Percentiles rank a stretch among this genome's conserved stretches.
Evolutionary conservation across 2,888 invertebrate species (phyloP).

Genomic region (Pseudeuparius sepicola): DNA sequence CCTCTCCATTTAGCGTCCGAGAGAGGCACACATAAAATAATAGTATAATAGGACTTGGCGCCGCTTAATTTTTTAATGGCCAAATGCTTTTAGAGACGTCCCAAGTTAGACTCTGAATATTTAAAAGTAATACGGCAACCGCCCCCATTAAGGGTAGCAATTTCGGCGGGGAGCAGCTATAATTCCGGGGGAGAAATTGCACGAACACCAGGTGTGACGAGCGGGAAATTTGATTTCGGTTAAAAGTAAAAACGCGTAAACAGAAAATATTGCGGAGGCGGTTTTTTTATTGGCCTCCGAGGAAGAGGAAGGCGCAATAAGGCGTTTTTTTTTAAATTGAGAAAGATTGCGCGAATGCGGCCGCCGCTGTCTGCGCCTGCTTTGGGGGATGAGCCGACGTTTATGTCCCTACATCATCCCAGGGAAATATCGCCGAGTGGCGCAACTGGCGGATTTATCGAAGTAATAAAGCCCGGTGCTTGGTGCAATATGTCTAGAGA

Average conservation of each 20-base stretch:
- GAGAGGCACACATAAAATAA: constrained; percentile 42
- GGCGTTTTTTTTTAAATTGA: constrained; percentile 34
- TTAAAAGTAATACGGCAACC: constrained; percentile 38
- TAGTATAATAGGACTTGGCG: constrained; percentile 40
- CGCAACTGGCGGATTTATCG: too few relatives aligned
- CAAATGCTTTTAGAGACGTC: constrained; percentile 53
- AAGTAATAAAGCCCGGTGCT: too few relatives aligned
- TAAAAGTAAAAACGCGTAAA: too few relatives aligned
- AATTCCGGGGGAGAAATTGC: constrained; percentile 28
- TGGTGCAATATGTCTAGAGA: too few relatives aligned
- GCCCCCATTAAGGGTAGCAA: constrained; percentile 33
- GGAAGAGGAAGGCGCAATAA: too few relatives aligned
- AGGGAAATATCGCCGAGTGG: too few relatives aligned
- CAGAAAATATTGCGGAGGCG: too few relatives aligned
- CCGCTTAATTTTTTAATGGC: constrained; percentile 51
- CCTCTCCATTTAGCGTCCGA: constrained; percentile 36
- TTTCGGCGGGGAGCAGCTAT: constrained; percentile 27
- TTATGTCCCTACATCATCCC: too few relatives aligned
- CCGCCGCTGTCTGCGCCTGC: too few relatives aligned
- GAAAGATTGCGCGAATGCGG: constrained; percentile 35
- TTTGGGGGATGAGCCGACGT: too few relatives aligned
- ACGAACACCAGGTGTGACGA: constrained; percentile 20
- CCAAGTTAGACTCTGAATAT: constrained; percentile 38
- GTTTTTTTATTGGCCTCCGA: too few relatives aligned
- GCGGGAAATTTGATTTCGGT: too few relatives aligned